Evolutionary conservation across 2,113 vertebrate species (phyloP), one percentile per base, ranked within the genome.

Genomic region (Gambusia holbrooki): DNA sequence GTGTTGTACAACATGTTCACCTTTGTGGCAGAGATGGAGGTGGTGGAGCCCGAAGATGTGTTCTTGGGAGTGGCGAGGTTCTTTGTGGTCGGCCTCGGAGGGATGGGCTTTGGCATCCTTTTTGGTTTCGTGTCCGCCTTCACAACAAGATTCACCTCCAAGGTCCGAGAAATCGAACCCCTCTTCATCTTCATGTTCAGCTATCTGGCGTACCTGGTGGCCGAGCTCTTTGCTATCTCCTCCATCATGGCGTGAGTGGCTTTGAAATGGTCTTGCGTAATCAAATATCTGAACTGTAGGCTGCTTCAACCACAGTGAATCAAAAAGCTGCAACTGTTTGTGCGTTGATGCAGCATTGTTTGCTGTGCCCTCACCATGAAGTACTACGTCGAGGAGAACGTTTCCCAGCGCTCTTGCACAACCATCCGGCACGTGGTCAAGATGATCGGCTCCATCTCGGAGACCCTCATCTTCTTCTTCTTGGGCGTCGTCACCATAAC

Each of bases 121-220:
- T 96, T 98, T 79, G 98, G 97, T 85, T 97, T 99, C 74, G 95
- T 96, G 89, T 96, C 97, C 0, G 96, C 98, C 37, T 99, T 99
- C 89, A 99, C 97, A 80, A 99, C 98, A 0, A 96, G 98, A 61
- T 98, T 98, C 94, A 99, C 98, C 51, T 95, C 96, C 87, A 97
- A 94, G 83, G 96, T 98, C 79, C 86, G 95, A 71, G 97, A 98
- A 84, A 98, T 99, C 35, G 97, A 99, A 91, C 97, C 98, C 0
- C 96, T 99, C 66, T 98, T 99, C 88, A 96, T 99, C 89, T 99
- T 99, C 95, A 95, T 99, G 93, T 99, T 96, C 94, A 98, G 97
- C 91, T 99, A 99, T 82, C 90, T 99, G 91, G 96, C 97, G 76
- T 99, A 99, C 79, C 94, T 99, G 85, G 95, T 97, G 76, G 97